phyloP scores from a whole-genome alignment of 1,140 invertebrate species.

The Anastrepha ludens region DNA sequence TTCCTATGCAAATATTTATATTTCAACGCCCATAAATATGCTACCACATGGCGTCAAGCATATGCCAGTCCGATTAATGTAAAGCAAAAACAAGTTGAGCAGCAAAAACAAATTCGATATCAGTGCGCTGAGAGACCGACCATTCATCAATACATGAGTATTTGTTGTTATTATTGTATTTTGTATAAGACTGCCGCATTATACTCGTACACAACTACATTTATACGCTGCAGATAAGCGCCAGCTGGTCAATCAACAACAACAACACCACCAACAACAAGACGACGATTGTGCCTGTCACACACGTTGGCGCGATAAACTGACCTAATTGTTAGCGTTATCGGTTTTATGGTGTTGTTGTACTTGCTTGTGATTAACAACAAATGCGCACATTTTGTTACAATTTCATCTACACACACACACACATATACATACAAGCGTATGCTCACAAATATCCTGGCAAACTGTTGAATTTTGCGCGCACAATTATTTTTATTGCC shows the following conservation, averaged over 20 bases:
- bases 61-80: not conserved
- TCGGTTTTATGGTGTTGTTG: not conserved
- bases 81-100: not conserved
- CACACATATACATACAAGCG: not conserved
- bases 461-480: not conserved
- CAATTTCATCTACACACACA: not conserved
- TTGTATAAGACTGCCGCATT: too few species aligned
- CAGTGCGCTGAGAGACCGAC: not conserved
- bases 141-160: too few species aligned
- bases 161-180: too few species aligned
- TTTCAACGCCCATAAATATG: conserved; percentile 21
- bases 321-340: conserved; percentile 38
- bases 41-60: not conserved
- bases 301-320: conserved; percentile 41
- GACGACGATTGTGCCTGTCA: not conserved
- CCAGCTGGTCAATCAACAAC: conserved; percentile 8
- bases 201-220: too few species aligned
- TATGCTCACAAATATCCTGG: not conserved
- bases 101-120: not conserved
- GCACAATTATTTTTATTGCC: conserved; percentile 1
- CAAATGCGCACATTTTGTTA: conserved; percentile 17
- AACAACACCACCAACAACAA: not conserved
- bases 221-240: not conserved
- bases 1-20: not conserved
- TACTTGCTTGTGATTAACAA: not conserved